A percentile compares a stretch with the other conserved stretches of the same genome.
Conservation (phyloP, 2,797 vertebrate genomes). For the Schizopygopsis pylzovi region DNA sequence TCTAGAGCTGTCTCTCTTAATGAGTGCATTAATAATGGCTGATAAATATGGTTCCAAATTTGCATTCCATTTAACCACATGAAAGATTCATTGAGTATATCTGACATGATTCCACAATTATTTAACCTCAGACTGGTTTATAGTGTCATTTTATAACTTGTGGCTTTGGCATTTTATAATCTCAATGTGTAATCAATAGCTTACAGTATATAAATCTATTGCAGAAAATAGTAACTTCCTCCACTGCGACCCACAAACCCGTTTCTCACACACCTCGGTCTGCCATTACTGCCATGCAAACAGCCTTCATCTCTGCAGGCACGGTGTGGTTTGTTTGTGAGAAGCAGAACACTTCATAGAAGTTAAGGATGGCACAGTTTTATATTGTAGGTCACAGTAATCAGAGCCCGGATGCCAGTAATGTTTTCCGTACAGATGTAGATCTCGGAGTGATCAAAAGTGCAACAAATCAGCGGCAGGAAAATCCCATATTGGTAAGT, state of each 20-base stretch:
- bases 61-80: not conserved
- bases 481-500: constrained; percentile 8
- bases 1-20: not conserved
- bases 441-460: not conserved
- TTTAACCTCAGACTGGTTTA: not conserved
- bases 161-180: not conserved
- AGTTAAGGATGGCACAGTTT: constrained; percentile 17
- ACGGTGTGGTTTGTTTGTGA: constrained; percentile 4
- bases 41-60: not conserved
- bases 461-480: not conserved
- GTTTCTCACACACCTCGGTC: too few relatives aligned
- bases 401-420: not conserved
- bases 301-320: not conserved
- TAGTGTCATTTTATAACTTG: not conserved
- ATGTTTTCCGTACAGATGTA: not conserved
- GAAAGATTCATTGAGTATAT: not conserved
- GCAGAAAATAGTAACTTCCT: too few relatives aligned
- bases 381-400: not conserved
- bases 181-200: not conserved
- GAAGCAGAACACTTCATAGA: not conserved
- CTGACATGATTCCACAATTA: not conserved
- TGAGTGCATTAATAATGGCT: not conserved
- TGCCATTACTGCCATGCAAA: not conserved
- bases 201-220: not conserved
- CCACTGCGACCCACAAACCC: too few relatives aligned